Evolutionary conservation across 1,140 invertebrate genomes (phyloP).

Genomic region (Catajapyx aquilonaris): DNA sequence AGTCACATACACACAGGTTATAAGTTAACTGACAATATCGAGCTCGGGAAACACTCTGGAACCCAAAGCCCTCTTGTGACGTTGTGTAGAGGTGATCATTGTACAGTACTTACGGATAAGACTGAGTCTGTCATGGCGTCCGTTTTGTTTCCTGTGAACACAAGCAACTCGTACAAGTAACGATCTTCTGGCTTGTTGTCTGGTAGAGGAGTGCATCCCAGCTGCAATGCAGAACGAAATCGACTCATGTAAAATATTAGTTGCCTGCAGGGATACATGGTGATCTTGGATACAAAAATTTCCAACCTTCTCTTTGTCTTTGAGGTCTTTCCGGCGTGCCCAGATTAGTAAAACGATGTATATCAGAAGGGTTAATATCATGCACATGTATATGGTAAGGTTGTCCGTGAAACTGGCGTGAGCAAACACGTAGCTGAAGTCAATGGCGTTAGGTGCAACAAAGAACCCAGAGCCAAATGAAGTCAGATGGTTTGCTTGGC

Average conservation of each 20-base stretch:
- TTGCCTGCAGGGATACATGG: too few relatives aligned
- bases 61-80: too few relatives aligned
- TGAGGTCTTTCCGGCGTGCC: conserved; percentile 25
- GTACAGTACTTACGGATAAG: conserved; percentile 15
- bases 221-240: conserved; percentile 14
- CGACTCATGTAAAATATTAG: too few relatives aligned
- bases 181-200: conserved; percentile 27
- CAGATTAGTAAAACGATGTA: conserved; percentile 25
- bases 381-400: conserved; percentile 28
- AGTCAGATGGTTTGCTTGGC: conserved; percentile 28
- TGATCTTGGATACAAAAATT: conserved; percentile 2
- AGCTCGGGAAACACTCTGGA: too few relatives aligned
- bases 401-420: conserved; percentile 29
- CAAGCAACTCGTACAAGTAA: conserved; percentile 30
- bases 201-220: conserved; percentile 24
- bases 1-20: too few relatives aligned
- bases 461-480: conserved; percentile 31
- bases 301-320: conserved; percentile 24
- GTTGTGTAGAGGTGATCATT: too few relatives aligned
- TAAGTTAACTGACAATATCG: too few relatives aligned
- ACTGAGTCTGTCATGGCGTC: conserved; percentile 28
- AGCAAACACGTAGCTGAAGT: conserved; percentile 31
- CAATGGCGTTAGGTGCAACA: conserved; percentile 29
- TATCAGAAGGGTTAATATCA: conserved; percentile 23
- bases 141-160: conserved; percentile 25